These are phyloP conservation scores for Danionella dracula DNA, from an alignment of 2,797 vertebrate genomes.

Conservation along the genomic window DNA sequence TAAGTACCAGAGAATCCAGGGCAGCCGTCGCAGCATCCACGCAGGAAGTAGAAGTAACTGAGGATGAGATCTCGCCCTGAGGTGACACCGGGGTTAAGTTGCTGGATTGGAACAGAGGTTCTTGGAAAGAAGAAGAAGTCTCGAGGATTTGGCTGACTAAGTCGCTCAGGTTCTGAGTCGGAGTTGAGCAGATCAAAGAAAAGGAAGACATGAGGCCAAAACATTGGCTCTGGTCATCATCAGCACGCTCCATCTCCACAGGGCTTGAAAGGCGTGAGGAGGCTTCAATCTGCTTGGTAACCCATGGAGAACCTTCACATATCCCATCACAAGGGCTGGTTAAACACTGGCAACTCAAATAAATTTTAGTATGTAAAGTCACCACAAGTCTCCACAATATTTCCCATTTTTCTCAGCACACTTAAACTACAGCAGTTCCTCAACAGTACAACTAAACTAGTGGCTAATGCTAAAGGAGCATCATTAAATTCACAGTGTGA, in stretches of 20 bases:
- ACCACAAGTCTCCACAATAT: no score
- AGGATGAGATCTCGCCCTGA: neutral
- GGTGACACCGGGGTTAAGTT: neutral
- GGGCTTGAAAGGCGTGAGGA: slow-evolving; percentile 18
- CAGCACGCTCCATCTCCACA: slow-evolving; percentile 38
- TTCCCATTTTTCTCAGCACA: no score
- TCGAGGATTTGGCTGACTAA: slow-evolving; percentile 25
- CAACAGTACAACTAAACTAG: no score
- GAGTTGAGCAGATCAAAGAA: slow-evolving; percentile 34
- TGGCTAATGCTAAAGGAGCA: no score
- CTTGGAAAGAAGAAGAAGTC: slow-evolving; percentile 8
- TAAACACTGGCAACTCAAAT: neutral
- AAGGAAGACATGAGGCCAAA: slow-evolving; percentile 4
- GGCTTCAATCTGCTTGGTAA: slow-evolving; percentile 13
- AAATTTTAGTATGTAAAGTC: neutral
- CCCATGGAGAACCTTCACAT: slow-evolving; percentile 43
- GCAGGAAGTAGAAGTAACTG: slow-evolving; percentile 22
- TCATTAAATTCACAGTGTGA: no score
- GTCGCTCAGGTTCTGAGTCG: slow-evolving; percentile 30
- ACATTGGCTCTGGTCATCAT: slow-evolving; percentile 36
- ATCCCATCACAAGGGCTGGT: slow-evolving; percentile 18
- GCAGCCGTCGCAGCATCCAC: slow-evolving; percentile 24
- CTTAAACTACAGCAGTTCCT: no score
- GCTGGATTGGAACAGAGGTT: neutral
- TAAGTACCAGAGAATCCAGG: slow-evolving; percentile 36